These are phyloP conservation scores for Mycalesis mineus DNA, from an alignment of 2,888 invertebrate species.

Conservation along the genomic window DNA sequence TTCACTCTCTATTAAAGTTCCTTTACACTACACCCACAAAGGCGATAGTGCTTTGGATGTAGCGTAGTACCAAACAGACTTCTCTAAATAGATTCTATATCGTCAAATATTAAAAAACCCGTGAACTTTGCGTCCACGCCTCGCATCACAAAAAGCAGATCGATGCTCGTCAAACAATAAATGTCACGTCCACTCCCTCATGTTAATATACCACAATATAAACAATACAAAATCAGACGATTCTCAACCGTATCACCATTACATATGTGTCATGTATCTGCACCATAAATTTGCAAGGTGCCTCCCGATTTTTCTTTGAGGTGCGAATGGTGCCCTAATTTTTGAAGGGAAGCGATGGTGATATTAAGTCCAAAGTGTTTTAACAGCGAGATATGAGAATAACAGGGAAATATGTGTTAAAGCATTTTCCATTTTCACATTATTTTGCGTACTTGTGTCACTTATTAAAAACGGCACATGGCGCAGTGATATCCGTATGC, in stretches of 20 bases:
- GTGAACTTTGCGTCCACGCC: constrained; percentile 54
- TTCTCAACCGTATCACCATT: constrained; percentile 29
- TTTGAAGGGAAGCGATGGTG: constrained; percentile 54
- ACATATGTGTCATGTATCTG: constrained; percentile 34
- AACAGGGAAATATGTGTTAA: constrained; percentile 2
- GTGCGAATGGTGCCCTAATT: constrained; percentile 72
- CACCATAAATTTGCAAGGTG: constrained; percentile 33
- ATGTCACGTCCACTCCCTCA: constrained; percentile 78
- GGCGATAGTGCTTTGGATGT: too few species aligned
- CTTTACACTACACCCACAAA: too few species aligned
- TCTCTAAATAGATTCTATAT: too few species aligned
- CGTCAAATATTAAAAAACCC: constrained; percentile 36
- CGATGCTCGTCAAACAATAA: constrained; percentile 78
- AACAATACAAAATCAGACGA: constrained; percentile 22
- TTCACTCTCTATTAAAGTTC: too few species aligned
- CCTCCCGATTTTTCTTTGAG: constrained; percentile 68
- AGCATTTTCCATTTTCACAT: not conserved
- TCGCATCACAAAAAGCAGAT: constrained; percentile 75
- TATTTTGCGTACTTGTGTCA: not conserved
- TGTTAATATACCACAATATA: constrained; percentile 48
- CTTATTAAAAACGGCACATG: not conserved
- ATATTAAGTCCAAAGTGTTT: constrained; percentile 51
- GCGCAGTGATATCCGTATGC: too few species aligned
- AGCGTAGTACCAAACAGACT: too few species aligned
- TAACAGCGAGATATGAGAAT: constrained; percentile 25